Evolutionary conservation across 2,888 invertebrate species (phyloP), one percentile per base, ranked within the genome.

Genomic region (Lithosia quadra): DNA sequence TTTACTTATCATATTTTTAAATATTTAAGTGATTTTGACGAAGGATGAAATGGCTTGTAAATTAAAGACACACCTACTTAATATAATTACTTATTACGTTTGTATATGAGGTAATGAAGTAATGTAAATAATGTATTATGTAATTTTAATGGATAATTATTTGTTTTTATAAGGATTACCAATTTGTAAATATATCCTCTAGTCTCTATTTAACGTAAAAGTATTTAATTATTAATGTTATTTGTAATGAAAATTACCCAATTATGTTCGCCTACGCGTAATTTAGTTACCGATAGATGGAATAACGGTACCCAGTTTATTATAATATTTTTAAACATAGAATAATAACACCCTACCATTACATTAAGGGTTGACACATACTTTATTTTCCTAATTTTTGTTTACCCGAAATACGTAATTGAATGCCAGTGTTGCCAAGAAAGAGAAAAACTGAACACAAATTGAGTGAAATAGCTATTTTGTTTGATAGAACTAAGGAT

Each of bases 181-280:
- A 82, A 74, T 78, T 80, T 82, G 79, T 87, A 84, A 86, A 86
- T 86, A 85, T 84, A 82, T 75, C 73, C 65, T 89, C 90, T 89
- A 89, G 89, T 89, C 89, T 84, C 62, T 39, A 64, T 34, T 65
- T 60, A 59, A 39, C 21, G 60, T 53, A 10, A 56, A 58, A 34
- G 28, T 69, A 60, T n/a, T 21, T 49, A 24, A 22, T 60, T 1
- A 62, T n/a, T 18, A n/a, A 15, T 43, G 0, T 22, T 22, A 56
- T 22, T 49, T 15, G 18, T 49, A 49, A 56, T 10, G 7, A 22
- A 7, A 22, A 24, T 56, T 24, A 56, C 56, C 21, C 24, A 13
- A 56, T 56, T 15, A 28, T 28, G 28, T 28, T 56, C 15, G 18
- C 49, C n/a, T 49, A 18, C 49, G 7, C 15, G 1, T 55, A 55